Percentiles rank a stretch among this genome's conserved stretches.
Evolutionary conservation across 2,797 vertebrate genomes (phyloP).

Genomic region (Micrastur ruficollis): DNA sequence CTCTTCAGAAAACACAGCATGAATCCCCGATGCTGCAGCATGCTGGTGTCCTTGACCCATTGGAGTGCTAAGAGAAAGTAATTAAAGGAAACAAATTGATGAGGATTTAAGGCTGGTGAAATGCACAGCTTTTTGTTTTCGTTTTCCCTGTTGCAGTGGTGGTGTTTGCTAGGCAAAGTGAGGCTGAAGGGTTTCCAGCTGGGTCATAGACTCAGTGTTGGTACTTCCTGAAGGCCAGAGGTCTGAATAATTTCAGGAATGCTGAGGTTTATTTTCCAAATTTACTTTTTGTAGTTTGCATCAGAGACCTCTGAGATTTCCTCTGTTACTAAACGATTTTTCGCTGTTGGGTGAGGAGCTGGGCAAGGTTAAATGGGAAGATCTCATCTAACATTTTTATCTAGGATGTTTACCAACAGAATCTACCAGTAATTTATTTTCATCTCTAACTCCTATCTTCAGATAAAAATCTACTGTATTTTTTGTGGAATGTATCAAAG

Average conservation of each 20-base stretch:
- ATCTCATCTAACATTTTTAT: not conserved
- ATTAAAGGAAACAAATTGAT: conserved; percentile 42
- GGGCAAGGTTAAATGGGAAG: not conserved
- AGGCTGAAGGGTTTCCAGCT: not conserved
- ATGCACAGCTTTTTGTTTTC: not conserved
- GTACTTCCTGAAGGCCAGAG: not conserved
- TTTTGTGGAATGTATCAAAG: not conserved
- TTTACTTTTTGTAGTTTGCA: not conserved
- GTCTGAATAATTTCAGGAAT: not conserved
- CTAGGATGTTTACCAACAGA: not conserved
- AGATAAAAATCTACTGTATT: not conserved
- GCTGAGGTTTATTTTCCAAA: not conserved
- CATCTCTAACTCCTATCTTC: not conserved
- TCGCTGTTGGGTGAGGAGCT: not conserved
- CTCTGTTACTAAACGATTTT: not conserved
- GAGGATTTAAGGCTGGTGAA: conserved; percentile 1
- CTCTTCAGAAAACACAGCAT: conserved; percentile 25
- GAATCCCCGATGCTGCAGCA: conserved; percentile 46
- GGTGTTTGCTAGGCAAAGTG: not conserved
- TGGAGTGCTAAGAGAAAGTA: conserved; percentile 19
- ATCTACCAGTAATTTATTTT: not conserved
- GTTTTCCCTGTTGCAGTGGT: not conserved
- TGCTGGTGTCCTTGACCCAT: conserved; percentile 43
- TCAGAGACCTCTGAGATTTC: not conserved
- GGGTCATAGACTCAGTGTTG: not conserved